Evolutionary conservation across 2,888 invertebrate genomes (phyloP).

Genomic region (Ochropleura leucogaster): DNA sequence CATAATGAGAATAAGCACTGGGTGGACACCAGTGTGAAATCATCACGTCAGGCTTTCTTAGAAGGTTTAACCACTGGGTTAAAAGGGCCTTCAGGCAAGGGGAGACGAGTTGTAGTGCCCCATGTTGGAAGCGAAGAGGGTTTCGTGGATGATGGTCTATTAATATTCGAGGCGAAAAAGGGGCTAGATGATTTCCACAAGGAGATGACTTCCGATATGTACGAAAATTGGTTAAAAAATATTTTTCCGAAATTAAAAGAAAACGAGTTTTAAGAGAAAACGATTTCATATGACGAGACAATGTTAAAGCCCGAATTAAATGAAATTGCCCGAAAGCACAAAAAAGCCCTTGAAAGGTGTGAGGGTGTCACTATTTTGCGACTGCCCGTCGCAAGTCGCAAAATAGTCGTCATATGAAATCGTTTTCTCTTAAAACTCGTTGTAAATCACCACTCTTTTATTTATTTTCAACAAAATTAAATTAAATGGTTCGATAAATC

Average conservation of each 20-base stretch:
- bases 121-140: background rate
- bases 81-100: slow-evolving; percentile 8
- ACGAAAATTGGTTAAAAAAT: background rate
- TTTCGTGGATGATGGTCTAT: background rate
- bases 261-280: background rate
- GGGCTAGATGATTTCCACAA: background rate
- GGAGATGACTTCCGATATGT: background rate
- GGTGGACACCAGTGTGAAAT: slow-evolving; percentile 3
- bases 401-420: no score
- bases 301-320: no score
- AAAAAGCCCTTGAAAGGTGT: no score
- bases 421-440: no score
- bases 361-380: no score
- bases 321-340: no score
- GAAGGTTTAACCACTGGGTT: background rate
- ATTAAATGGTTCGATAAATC: slow-evolving; percentile 6
- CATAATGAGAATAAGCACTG: slow-evolving; percentile 11
- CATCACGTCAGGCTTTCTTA: background rate
- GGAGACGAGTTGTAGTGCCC: background rate
- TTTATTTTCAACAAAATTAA: slow-evolving; percentile 12
- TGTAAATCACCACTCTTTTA: slow-evolving; percentile 8
- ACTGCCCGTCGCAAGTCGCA: no score
- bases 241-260: background rate
- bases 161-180: background rate
- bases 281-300: no score